Evolutionary conservation across 2,797 vertebrate genomes (phyloP), one percentile per base, ranked within the genome.

Genomic region (Todus mexicanus): DNA sequence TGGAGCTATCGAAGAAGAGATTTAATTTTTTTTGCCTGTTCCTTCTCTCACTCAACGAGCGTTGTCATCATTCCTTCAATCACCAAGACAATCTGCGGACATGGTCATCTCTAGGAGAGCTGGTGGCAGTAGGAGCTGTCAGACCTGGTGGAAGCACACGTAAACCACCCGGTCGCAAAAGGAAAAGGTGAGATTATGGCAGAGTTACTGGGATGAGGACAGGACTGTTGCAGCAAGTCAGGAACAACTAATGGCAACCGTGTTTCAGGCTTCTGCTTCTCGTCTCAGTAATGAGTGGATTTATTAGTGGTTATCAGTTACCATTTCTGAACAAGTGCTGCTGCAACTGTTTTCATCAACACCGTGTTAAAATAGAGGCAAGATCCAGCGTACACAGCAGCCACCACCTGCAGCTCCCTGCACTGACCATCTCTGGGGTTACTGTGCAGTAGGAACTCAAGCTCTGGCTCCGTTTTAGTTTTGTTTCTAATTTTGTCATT

Each of bases 141-240:
- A 56, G 60, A 68, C 16, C 71, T 9, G 14, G 69, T 75, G 86
- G 73, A 8, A 70, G 56, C 2, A 40, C 38, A 50, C 61, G 38
- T 6, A 60, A 51, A 60, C 27, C 40, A 23, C 40, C 8, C 37
- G 15, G 72, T 5, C 0, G 1, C 66, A 50, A 45, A 82, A 75
- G n/a, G 66, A 12, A 35, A 77, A 47, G 5, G 31, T 8, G 14
- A 60, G 71, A 29, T 14, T 35, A 31, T 3, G 35, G 80, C 35
- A 38, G 21, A 42, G 59, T 15, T 73, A 29, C 31, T 3, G 2
- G 38, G 37, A 66, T 26, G 50, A 76, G 53, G 57, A 38, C 72
- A 71, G 31, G 75, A 59, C 19, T 61, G 37, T 10, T 45, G 72
- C 83, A 75, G 73, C 84, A 90, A 92, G 75, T 80, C 76, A 90